phyloP scores from a whole-genome alignment of 2,797 vertebrate genomes.

The Poecile montanus region DNA sequence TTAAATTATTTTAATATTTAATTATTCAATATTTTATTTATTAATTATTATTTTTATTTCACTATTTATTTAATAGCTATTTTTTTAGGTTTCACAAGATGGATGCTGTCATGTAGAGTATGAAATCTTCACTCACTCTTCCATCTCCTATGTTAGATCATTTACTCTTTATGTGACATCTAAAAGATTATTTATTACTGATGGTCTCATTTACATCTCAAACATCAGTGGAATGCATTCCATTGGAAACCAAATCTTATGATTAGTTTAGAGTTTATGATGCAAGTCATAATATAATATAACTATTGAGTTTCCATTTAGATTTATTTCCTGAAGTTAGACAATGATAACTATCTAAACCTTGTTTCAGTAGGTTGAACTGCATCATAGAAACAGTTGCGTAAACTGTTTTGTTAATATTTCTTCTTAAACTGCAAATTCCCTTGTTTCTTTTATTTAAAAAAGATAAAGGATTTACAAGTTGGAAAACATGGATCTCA shows the following conservation, averaged over 20 bases:
- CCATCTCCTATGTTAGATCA: neutral
- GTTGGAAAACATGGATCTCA: neutral
- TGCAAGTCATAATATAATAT: neutral
- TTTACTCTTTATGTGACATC: neutral
- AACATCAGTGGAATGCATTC: neutral
- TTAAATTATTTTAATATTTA: too few relatives aligned
- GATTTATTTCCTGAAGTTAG: neutral
- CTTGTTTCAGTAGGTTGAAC: neutral
- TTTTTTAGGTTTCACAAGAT: neutral
- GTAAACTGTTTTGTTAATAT: neutral
- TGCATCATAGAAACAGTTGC: neutral
- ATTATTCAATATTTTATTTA: too few relatives aligned
- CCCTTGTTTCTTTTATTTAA: neutral
- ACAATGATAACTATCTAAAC: neutral
- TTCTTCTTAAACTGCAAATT: neutral
- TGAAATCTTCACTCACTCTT: neutral
- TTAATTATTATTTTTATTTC: too few relatives aligned
- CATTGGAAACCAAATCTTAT: neutral
- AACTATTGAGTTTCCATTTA: neutral
- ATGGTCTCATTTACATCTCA: neutral
- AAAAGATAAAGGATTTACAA: neutral
- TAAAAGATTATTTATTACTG: neutral
- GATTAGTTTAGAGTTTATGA: neutral
- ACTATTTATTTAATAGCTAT: neutral
- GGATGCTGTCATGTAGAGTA: neutral